These are phyloP conservation scores for Nestor notabilis DNA, from an alignment of 2,113 vertebrate genomes.

Conservation along the genomic window DNA sequence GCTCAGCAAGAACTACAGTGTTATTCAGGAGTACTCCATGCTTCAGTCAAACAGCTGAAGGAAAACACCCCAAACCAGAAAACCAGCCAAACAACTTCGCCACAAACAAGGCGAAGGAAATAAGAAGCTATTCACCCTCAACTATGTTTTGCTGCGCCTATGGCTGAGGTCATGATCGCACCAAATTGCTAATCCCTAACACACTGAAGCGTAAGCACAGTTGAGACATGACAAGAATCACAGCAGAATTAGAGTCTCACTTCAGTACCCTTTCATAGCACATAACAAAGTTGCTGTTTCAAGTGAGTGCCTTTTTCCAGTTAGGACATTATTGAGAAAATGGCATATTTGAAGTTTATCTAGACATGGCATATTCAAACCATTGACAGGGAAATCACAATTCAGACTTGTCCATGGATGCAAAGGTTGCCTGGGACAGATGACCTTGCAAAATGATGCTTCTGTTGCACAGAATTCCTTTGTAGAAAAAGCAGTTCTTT, in stretches of 20 bases:
- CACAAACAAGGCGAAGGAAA: background rate
- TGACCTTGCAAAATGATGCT: background rate
- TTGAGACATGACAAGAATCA: background rate
- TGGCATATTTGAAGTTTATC: background rate
- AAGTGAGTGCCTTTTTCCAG: slow-evolving; percentile 44
- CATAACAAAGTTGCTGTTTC: background rate
- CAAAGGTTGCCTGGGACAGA: background rate
- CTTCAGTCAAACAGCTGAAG: background rate
- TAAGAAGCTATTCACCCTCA: background rate
- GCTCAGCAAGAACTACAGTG: background rate
- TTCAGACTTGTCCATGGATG: background rate
- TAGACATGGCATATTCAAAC: background rate
- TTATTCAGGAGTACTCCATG: background rate
- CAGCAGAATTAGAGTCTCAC: background rate
- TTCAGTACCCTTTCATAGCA: background rate
- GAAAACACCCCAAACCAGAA: background rate
- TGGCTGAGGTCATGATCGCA: background rate
- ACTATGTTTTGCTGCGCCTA: background rate
- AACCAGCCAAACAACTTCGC: background rate
- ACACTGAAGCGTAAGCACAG: background rate
- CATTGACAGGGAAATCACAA: background rate
- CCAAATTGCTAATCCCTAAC: background rate
- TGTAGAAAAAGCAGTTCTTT: background rate
- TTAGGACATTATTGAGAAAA: slow-evolving; percentile 19
- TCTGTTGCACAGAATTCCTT: background rate